Evolutionary conservation across 2,113 vertebrate genomes (phyloP), one percentile per base, ranked within the genome.

Genomic region (Diadophis punctatus): DNA sequence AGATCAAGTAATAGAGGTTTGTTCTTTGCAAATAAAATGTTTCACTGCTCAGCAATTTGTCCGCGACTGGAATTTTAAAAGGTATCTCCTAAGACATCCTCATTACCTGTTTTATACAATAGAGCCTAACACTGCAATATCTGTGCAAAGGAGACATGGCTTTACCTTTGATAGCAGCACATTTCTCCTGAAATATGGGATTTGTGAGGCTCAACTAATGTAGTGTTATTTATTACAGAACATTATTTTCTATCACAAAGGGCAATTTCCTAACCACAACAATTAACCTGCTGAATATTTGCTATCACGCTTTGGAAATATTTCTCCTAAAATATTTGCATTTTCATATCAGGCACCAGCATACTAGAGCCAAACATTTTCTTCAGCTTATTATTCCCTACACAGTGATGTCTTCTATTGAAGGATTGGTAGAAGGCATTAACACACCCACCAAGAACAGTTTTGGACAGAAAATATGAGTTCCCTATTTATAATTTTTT

Each of bases 21-120:
- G 49, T 55, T 95, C 94, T 95, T 93, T 94, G 56, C 93, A 96
- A 94, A 96, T 93, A 46, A 11, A 86, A 2, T 93, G 94, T 91
- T 96, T 97, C 94, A 0, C 1, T 63, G 56, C 51, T 92, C 60
- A 94, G 68, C 80, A 95, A 95, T 93, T 95, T 93, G 53, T 49
- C 8, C n/a, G 92, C 39, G 91, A 94, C 88, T 91, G 94, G 58
- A 94, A 96, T 20, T 88, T 86, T 86, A 94, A 92, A 92, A 91
- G 10, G 2, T 51, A 30, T 93, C 92, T 25, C 86, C 88, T 39
- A 94, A 97, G 94, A 93, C 92, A 18, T 39, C 39, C 91, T 90
- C 30, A 49, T 94, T 93, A 80, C 90, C 90, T 92, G 2, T 9
- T 95, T 95, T 91, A 56, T 94, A 86, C 93, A 3, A 85, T 56